These are phyloP conservation scores for Fragum sueziense DNA, from an alignment of 2,888 invertebrate species.

Conservation along the genomic window DNA sequence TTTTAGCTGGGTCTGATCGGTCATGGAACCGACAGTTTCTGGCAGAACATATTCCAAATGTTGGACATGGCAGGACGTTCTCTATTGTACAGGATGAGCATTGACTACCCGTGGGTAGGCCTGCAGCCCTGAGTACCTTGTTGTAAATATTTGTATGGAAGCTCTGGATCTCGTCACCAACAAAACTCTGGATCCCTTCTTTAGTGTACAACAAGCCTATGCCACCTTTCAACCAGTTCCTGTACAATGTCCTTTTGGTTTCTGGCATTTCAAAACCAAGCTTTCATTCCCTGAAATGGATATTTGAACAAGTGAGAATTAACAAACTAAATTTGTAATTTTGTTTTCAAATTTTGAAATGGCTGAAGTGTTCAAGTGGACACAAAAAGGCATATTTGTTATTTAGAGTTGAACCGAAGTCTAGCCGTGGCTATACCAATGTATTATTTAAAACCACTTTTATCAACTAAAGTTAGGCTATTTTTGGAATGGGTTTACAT, in stretches of 20 bases:
- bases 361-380: too few relatives aligned
- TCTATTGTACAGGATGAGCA: background rate
- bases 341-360: too few relatives aligned
- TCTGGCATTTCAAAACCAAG: background rate
- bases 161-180: background rate
- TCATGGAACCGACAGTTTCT: background rate
- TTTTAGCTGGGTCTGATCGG: background rate
- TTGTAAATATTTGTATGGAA: background rate
- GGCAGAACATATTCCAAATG: background rate
- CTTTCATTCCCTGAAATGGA: too few relatives aligned
- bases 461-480: too few relatives aligned
- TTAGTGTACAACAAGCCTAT: background rate
- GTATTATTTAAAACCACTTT: too few relatives aligned
- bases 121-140: background rate
- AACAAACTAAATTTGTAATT: too few relatives aligned
- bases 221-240: slow-evolving; percentile 9
- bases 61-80: background rate
- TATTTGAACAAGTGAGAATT: too few relatives aligned
- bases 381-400: too few relatives aligned
- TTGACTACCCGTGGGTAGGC: background rate
- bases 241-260: background rate
- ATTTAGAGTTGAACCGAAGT: too few relatives aligned
- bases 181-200: background rate
- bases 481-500: too few relatives aligned
- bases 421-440: too few relatives aligned